phyloP scores from a whole-genome alignment of 2,888 invertebrate species.

The Bombylius major region DNA sequence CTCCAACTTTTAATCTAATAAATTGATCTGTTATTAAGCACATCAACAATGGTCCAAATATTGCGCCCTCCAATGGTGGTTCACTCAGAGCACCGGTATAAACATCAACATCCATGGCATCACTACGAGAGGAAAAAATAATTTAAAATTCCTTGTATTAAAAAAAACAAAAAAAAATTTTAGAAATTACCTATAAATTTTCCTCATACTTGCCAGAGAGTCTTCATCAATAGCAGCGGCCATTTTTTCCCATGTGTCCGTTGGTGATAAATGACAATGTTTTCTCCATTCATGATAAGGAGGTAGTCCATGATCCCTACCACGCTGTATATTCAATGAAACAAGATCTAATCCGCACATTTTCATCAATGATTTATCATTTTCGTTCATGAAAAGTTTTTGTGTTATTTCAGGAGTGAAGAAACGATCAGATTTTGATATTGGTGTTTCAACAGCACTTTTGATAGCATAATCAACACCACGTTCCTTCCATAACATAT shows the following conservation, averaged over 20 bases:
- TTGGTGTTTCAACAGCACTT: conserved; percentile 53
- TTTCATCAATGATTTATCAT: neutral
- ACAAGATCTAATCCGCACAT: conserved; percentile 64
- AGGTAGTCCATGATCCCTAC: conserved; percentile 77
- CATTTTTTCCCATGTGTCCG: conserved; percentile 52
- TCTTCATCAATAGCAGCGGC: conserved; percentile 49
- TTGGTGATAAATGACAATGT: conserved; percentile 55
- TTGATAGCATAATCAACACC: conserved; percentile 50
- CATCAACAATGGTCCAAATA: conserved; percentile 73
- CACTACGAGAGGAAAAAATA: conserved; percentile 26
- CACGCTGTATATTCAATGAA: conserved; percentile 77
- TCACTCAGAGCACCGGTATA: conserved; percentile 83
- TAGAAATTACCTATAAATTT: conserved; percentile 47
- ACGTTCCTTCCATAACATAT: conserved; percentile 47
- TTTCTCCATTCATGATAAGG: conserved; percentile 64
- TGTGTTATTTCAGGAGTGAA: conserved; percentile 33
- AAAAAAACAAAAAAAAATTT: neutral
- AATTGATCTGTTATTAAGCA: conserved; percentile 82
- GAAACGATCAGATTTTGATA: conserved; percentile 38
- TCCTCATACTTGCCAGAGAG: conserved; percentile 47
- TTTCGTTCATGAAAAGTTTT: conserved; percentile 27
- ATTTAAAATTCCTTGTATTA: neutral
- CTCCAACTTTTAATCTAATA: conserved; percentile 62
- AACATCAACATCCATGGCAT: conserved; percentile 74
- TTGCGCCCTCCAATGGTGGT: conserved; percentile 51